Evolutionary conservation across 37 sponge, comb jelly and placozoan species (phyloP).

Genomic region (Aphrocallistes beatrix): DNA sequence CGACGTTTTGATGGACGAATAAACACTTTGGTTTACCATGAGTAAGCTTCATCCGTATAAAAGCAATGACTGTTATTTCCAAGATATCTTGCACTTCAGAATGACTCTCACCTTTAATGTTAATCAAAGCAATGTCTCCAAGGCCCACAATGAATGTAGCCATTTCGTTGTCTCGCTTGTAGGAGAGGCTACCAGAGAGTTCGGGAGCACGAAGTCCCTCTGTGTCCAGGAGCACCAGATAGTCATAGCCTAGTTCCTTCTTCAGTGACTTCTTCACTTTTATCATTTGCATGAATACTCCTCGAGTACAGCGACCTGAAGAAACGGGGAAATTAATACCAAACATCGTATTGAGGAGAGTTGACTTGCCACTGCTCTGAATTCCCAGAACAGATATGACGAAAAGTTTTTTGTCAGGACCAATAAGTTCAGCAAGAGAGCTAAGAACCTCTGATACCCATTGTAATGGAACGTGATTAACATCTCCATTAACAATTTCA

Average conservation of each 20-base stretch:
- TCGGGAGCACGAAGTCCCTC: conserved; percentile 35
- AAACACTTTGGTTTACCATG: conserved; percentile 8
- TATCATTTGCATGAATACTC: conserved; percentile 29
- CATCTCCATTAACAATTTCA: conserved; percentile 35
- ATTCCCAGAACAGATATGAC: conserved; percentile 25
- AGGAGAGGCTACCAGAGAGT: not conserved
- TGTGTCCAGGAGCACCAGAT: conserved; percentile 26
- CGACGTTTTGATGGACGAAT: conserved; percentile 38
- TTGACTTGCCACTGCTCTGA: conserved; percentile 33
- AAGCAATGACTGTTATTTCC: conserved; percentile 35
- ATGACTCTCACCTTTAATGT: conserved; percentile 30
- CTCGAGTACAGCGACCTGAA: conserved; percentile 33
- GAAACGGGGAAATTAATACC: conserved; percentile 25
- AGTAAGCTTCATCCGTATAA: conserved; percentile 28
- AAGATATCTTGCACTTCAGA: conserved; percentile 25
- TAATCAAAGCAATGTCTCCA: conserved; percentile 25
- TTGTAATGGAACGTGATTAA: conserved; percentile 26
- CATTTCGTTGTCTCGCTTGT: conserved; percentile 20
- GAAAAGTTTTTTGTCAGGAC: not conserved
- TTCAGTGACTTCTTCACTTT: not conserved
- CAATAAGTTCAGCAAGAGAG: not conserved
- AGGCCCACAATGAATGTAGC: conserved; percentile 31
- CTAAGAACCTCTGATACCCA: conserved; percentile 29
- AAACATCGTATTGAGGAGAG: conserved; percentile 31
- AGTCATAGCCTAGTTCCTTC: not conserved